Evolutionary conservation across 2,113 vertebrate species (phyloP), one percentile per base, ranked within the genome.

Genomic region (Xiphophorus couchianus): DNA sequence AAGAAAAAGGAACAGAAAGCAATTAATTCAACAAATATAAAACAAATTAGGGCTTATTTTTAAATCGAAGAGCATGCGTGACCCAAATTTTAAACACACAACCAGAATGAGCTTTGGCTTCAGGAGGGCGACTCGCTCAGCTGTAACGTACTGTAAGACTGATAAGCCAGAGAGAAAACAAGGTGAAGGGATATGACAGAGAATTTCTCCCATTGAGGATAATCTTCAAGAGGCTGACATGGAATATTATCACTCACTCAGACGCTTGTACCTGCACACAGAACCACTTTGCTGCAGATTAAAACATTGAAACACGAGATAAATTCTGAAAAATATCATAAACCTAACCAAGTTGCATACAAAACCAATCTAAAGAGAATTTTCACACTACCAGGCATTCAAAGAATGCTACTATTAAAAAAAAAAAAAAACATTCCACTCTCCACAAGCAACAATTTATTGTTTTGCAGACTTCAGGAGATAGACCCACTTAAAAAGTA

Each of bases 161-260:
- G 76, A 81, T 61, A 69, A 74, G 6, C 62, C 35, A 82, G 63
- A 62, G 71, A 70, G 22, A 64, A 79, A 87, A 73, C 67, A 75
- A 88, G 78, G 82, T 81, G 76, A 83, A 30, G 68, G 69, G 78
- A 90, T 90, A 90, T 84, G 81, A 91, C 81, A 76, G 84, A 87
- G 88, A 86, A 93, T 93, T 92, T 92, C 78, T 91, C 66, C 80
- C 31, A 30, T 66, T 80, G 74, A 84, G 83, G 67, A 81, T 91
- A 91, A 93, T 92, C 92, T 93, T 74, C 82, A 82, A 73, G 77
- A 92, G 78, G 87, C 89, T 92, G 90, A 91, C 91, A 85, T 64
- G 79, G 79, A 87, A 90, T 87, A 85, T 90, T 92, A 91, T 89
- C 84, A 92, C 85, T 88, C 78, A 80, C 30, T 80, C 14, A 1